Evolutionary conservation across 2,888 invertebrate species (phyloP), one percentile per base, ranked within the genome.

Genomic region (Drosophila sordidula): DNA sequence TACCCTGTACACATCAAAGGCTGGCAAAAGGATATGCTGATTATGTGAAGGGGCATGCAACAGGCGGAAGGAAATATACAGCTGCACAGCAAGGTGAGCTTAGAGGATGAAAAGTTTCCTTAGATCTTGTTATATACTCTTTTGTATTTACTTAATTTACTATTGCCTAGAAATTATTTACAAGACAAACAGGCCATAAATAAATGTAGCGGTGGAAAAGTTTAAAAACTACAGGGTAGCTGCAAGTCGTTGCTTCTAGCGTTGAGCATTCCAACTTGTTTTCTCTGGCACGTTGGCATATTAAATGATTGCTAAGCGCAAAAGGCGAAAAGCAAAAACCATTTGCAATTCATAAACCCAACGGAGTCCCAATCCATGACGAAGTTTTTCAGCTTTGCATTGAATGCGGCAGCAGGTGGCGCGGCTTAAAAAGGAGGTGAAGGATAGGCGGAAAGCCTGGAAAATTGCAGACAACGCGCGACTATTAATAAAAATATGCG

Each of bases 401-500:
- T 81, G 81, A 75, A 75, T 78, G 68, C 57, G 50, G 51, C 67
- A 57, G 56, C 67, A 67, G 68, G 68, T 68, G 32, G 64, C 16
- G 36, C 61, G 44, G 62, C 62, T 62, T 47, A 41, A 46, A 32
- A 38, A 14, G 39, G 26, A 18, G 26, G 42, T 29, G 18, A 25
- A 9, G 11, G 36, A 25, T 26, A 29, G 39, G 3, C 11, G 39
- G n/a, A 58, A 68, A 55, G 66, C 63, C 64, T 68, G 72, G 64
- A 78, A 81, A 81, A 75, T 78, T 79, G 79, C 83, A 83, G 80
- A 83, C 80, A 73, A 77, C 70, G 80, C 80, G 77, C 73, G 83
- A 77, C 80, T 82, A 80, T 80, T 83, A 80, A 80, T 80, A 80
- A 80, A 80, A 83, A 72, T 79, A 82, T 77, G 80, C 83, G 77